Evolutionary conservation across 2,888 invertebrate genomes (phyloP).

Genomic region (Vanessa cardui): DNA sequence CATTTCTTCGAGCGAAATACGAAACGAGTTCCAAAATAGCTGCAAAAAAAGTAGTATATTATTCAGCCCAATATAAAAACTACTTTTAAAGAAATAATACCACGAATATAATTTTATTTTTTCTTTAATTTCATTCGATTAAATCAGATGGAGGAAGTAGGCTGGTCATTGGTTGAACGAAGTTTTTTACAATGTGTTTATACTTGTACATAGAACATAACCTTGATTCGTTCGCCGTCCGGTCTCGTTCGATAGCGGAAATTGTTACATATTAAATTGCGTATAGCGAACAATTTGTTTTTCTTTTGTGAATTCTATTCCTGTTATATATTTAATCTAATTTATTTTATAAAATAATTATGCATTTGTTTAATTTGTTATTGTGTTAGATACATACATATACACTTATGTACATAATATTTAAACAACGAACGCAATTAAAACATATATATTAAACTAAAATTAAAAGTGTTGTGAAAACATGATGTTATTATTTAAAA

Average conservation of each 20-base stretch:
- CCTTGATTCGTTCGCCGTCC: conserved; percentile 38
- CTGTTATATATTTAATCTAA: conserved; percentile 9
- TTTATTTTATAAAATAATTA: background rate
- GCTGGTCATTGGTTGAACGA: conserved; percentile 27
- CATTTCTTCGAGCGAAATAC: too few species aligned
- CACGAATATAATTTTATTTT: background rate
- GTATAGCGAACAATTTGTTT: conserved; percentile 28
- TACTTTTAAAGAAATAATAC: background rate
- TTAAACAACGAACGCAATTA: too few species aligned
- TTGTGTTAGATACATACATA: too few species aligned
- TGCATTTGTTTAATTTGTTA: too few species aligned
- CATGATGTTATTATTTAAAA: too few species aligned
- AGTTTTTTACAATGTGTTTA: conserved; percentile 32
- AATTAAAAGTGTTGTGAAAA: too few species aligned
- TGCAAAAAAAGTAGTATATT: background rate
- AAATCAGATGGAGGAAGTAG: conserved; percentile 36
- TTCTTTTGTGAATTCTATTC: conserved; percentile 29
- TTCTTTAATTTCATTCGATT: conserved; percentile 14
- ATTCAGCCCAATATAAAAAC: background rate
- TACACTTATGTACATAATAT: too few species aligned
- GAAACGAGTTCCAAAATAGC: too few species aligned
- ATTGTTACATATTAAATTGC: conserved; percentile 38
- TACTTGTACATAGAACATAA: conserved; percentile 22
- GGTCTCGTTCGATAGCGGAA: conserved; percentile 41
- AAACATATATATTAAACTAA: too few species aligned